Evolutionary conservation across 2,113 vertebrate species (phyloP).

Genomic region (Scalopus aquaticus): DNA sequence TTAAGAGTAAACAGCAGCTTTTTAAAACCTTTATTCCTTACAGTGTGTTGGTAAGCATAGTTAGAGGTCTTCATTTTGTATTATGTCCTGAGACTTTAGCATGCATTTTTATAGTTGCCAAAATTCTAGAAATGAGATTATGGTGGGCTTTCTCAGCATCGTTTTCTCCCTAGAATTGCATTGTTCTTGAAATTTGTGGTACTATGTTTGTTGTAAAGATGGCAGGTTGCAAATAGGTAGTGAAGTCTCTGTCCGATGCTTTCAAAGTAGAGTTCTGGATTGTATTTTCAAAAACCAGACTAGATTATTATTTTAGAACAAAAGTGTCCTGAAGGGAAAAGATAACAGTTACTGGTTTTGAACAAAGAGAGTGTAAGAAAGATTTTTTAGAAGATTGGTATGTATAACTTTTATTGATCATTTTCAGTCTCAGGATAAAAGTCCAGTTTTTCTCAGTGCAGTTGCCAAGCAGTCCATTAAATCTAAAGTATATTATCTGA

Average conservation of each 20-base stretch:
- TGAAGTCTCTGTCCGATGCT: background rate
- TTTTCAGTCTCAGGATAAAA: conserved; percentile 31
- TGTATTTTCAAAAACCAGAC: background rate
- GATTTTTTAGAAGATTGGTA: background rate
- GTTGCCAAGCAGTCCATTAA: conserved; percentile 21
- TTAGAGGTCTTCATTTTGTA: background rate
- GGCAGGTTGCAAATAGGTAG: background rate
- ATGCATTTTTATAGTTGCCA: conserved; percentile 22
- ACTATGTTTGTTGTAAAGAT: background rate
- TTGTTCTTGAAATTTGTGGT: background rate
- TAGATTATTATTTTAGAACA: background rate
- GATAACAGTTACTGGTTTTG: background rate
- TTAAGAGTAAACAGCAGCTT: background rate
- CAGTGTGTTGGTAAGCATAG: background rate
- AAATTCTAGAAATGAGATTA: conserved; percentile 26
- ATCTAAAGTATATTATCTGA: background rate
- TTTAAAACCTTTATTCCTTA: background rate
- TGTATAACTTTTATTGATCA: background rate
- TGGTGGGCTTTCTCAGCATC: background rate
- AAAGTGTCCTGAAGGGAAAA: background rate
- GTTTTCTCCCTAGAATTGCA: background rate
- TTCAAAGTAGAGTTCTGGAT: background rate
- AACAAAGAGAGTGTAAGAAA: background rate
- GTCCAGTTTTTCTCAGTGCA: background rate
- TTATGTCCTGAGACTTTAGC: conserved; percentile 25